Base-by-base conservation (phyloP, 2,888 invertebrate species). In the Adelognathus sp. region DNA sequence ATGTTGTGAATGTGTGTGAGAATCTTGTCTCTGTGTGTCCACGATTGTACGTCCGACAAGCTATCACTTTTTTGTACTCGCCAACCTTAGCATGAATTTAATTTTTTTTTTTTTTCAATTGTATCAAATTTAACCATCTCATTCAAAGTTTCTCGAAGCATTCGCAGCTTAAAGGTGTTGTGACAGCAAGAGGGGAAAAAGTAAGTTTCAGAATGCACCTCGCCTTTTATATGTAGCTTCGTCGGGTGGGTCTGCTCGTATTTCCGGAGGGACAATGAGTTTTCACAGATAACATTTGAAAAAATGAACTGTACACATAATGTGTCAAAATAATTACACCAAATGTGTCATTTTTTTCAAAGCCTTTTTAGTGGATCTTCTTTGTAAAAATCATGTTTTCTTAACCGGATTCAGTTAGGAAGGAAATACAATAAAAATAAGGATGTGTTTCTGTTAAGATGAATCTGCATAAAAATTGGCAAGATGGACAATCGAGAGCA, bases 1-100 rank as follows among this genome's bases (percentile, higher is more conserved):
- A n/a, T n/a, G 56, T 46, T 73, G 56, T 29, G 39, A 69, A 73
- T 63, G 56, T 29, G 29, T 52, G 24, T 58, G 63, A 41, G 50
- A 73, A 73, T 73, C 41, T 52, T 39, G 24, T 61, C 16, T n/a
- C 16, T 44, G 21, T 18, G 27, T 36, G n/a, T 46, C 14, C 16
- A n/a, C 21, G 54, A 60, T 61, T 33, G 14, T 39, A 3, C 18
- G 18, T 41, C 31, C 14, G 41, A 44, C 33, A 24, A 29, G 54
- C 41, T 63, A 16, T 14, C 11, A 16, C 41, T 24, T n/a, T 72
- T 56, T 54, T 63, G 31, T 41, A 63, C 16, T 24, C 24, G 50
- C 24, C 46, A 21, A 46, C 18, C 50, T n/a, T 41, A 14, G 14
- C 5, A 14, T 1, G 50, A 24, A 3, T 50, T 50, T 11, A 21